Conservation (phyloP, 2,113 vertebrate species). For the Cyanistes caeruleus region DNA sequence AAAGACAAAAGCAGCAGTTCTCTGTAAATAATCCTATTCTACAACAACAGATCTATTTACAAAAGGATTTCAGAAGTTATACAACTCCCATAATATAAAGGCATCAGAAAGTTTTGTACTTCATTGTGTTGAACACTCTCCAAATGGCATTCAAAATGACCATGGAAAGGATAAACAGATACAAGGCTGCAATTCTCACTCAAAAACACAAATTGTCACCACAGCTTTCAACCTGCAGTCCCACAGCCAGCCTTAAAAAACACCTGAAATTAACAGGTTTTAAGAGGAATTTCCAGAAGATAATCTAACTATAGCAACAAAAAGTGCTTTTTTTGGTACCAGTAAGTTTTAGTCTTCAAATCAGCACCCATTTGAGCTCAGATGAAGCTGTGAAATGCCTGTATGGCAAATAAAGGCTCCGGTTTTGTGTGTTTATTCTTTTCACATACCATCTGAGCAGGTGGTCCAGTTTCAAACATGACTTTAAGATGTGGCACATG, state of each 20-base stretch:
- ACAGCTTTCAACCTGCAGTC: not conserved
- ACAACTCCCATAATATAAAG: slow-evolving; percentile 11
- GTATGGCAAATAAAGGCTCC: not conserved
- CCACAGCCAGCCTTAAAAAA: not conserved
- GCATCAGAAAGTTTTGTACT: not conserved
- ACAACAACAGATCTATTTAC: slow-evolving; percentile 48
- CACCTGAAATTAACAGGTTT: not conserved
- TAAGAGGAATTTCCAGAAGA: not conserved
- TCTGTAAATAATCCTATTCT: slow-evolving; percentile 53
- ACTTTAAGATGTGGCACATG: not conserved
- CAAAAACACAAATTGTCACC: not conserved
- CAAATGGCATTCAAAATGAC: not conserved
- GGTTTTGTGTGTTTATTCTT: not conserved
- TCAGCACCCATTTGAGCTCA: not conserved
- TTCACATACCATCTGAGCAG: not conserved
- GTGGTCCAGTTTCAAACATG: not conserved
- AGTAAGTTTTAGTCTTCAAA: not conserved
- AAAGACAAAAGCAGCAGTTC: slow-evolving; percentile 39
- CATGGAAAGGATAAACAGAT: not conserved
- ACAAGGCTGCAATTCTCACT: not conserved
- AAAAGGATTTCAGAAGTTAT: slow-evolving; percentile 46
- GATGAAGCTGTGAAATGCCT: not conserved
- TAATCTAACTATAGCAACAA: not conserved
- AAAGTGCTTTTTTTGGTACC: not conserved
- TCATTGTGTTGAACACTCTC: not conserved